Percentiles rank a stretch among this genome's conserved stretches.
These are phyloP conservation scores for Merops nubicus DNA, from an alignment of 2,113 vertebrate species.

Conservation along the genomic window DNA sequence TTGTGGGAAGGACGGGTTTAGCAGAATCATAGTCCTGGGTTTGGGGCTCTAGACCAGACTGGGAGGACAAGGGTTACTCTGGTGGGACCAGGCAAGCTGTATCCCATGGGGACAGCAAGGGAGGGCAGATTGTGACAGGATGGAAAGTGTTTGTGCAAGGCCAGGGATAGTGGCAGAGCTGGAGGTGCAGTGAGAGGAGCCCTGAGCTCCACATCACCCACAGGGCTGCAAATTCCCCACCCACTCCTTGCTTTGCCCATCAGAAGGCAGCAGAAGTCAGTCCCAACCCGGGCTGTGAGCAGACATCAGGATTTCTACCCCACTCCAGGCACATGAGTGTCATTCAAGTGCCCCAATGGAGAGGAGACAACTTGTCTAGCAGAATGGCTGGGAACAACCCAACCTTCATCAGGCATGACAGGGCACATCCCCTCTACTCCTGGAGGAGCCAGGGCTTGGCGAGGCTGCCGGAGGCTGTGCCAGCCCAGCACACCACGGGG, in stretches of 20 bases:
- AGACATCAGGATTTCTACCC: not conserved
- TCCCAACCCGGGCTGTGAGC: not conserved
- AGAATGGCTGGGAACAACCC: fast-evolving
- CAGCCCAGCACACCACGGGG: not conserved
- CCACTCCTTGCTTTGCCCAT: not conserved
- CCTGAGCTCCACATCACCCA: not conserved
- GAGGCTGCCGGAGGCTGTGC: not conserved
- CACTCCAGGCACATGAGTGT: fast-evolving
- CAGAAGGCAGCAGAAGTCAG: not conserved
- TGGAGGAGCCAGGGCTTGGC: not conserved
- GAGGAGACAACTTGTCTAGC: not conserved
- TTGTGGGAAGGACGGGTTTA: fast-evolving
- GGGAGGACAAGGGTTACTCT: fast-evolving
- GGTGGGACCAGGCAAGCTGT: not conserved
- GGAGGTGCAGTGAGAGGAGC: not conserved
- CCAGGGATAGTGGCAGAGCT: not conserved
- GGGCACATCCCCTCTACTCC: not conserved
- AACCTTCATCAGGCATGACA: fast-evolving
- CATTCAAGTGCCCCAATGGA: not conserved
- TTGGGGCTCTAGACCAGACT: not conserved
- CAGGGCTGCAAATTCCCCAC: not conserved
- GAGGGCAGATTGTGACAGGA: fast-evolving
- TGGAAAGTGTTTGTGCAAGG: not conserved
- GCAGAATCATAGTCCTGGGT: fast-evolving
- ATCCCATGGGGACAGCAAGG: fast-evolving